These are phyloP conservation scores for Eugnorisma glareosa DNA, from an alignment of 2,888 invertebrate species.

Conservation along the genomic window DNA sequence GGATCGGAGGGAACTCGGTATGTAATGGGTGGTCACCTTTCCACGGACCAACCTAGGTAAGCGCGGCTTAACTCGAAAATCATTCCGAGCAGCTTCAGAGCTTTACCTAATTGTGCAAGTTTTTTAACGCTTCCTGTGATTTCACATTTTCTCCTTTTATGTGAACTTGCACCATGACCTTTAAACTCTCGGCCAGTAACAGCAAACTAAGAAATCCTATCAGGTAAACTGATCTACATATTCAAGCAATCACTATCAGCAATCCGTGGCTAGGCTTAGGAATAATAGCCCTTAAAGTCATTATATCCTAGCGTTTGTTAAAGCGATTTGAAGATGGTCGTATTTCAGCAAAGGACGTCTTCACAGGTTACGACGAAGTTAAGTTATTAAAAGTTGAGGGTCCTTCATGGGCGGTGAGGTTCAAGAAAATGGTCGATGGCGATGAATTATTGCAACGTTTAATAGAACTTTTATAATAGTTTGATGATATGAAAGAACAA, in stretches of 20 bases:
- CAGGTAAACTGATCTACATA: constrained; percentile 1
- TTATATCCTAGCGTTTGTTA: constrained; percentile 7
- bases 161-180: neutral
- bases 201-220: neutral
- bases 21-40: too few relatives aligned
- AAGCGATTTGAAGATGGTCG: constrained; percentile 6
- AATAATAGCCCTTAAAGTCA: neutral
- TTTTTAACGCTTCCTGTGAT: constrained; percentile 8
- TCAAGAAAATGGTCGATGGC: neutral
- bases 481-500: too few relatives aligned
- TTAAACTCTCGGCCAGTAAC: neutral
- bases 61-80: too few relatives aligned
- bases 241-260: neutral
- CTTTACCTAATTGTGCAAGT: too few relatives aligned
- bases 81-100: too few relatives aligned
- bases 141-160: neutral
- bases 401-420: neutral
- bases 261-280: neutral
- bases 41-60: too few relatives aligned
- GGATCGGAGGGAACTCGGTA: too few relatives aligned
- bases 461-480: too few relatives aligned
- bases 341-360: constrained; percentile 2
- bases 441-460: neutral
- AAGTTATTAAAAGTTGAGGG: constrained; percentile 22
- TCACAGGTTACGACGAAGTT: constrained; percentile 10